Base-by-base conservation (phyloP, 2,113 vertebrate species). In the Daubentonia madagascariensis region DNA sequence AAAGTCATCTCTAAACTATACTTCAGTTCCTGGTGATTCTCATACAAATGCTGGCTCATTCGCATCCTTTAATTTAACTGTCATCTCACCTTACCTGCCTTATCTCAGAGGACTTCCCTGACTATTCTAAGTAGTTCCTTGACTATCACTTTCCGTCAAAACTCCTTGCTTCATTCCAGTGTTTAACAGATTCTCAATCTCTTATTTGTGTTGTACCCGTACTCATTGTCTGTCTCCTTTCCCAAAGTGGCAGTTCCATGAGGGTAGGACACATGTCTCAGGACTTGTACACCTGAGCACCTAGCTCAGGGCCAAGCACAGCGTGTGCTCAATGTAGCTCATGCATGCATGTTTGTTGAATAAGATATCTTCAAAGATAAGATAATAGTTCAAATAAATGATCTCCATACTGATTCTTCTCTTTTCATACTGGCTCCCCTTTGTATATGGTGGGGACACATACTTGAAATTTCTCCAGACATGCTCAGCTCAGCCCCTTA, bases 251-350 rank as follows among this genome's bases (percentile, higher is more conserved):
- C 22, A 18, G 37, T 13, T 73, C 40, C 40, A 1, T 23, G 28
- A 48, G 30, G 13, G 32, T 12, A 40, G 17, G 30, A 18, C 11
- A 37, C 2, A 0, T 11, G 23, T 16, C 6, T 63, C 5, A 59
- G 65, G 70, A 63, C 23, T 4, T 4, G 1, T 1, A 4, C 20
- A 48, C 37, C 18, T 3, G 13, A 48, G 61, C 17, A 25, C 17
- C 10, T 68, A 8, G 59, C 14, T 12, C 2, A 4, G 30, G 0
- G 7, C 63, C n/a, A n/a, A n/a, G n/a, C n/a, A n/a, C n/a, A n/a
- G n/a, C n/a, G n/a, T 8, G 20, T 11, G 5, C 67, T 32, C 23
- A 7, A 4, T 18, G 16, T 6, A 20, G 37, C 16, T 37, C 16
- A 43, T 85, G 50, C 12, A 3, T 45, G 43, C 2, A 28, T 23